phyloP scores from a whole-genome alignment of 2,113 vertebrate species.

The Xenotilapia flavipinnis region DNA sequence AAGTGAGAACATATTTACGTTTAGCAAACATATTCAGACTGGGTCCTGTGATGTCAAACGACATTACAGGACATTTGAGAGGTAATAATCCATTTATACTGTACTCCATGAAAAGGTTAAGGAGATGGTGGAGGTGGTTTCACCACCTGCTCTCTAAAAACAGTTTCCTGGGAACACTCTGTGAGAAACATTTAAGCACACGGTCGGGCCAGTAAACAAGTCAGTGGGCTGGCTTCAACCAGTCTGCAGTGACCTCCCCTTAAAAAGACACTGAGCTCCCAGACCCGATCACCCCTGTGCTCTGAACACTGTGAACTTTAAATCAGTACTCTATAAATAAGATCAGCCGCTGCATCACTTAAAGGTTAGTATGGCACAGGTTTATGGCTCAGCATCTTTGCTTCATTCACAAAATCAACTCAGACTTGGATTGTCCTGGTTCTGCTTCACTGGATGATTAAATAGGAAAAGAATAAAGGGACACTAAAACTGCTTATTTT shows the following conservation, averaged over 20 bases:
- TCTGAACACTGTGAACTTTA: conserved; percentile 19
- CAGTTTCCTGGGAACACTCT: conserved; percentile 14
- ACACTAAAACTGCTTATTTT: neutral
- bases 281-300: neutral
- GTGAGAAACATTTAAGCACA: conserved; percentile 38
- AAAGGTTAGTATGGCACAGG: conserved; percentile 19
- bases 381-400: neutral
- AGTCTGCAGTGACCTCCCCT: neutral
- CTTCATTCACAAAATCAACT: neutral
- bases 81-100: neutral
- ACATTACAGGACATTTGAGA: neutral
- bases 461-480: neutral
- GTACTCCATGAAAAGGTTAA: neutral
- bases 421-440: neutral
- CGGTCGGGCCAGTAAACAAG: conserved; percentile 58
- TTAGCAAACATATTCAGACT: neutral
- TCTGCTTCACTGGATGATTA: neutral
- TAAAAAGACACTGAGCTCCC: conserved; percentile 48
- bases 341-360: neutral
- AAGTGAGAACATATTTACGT: neutral
- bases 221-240: conserved; percentile 14
- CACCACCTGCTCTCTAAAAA: conserved; percentile 23
- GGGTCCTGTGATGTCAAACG: neutral
- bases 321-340: conserved; percentile 46
- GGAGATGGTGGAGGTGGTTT: neutral